Percentiles rank a stretch among this genome's conserved stretches.
Evolutionary conservation across 2,797 vertebrate species (phyloP).

Genomic region (Borostomias antarcticus): DNA sequence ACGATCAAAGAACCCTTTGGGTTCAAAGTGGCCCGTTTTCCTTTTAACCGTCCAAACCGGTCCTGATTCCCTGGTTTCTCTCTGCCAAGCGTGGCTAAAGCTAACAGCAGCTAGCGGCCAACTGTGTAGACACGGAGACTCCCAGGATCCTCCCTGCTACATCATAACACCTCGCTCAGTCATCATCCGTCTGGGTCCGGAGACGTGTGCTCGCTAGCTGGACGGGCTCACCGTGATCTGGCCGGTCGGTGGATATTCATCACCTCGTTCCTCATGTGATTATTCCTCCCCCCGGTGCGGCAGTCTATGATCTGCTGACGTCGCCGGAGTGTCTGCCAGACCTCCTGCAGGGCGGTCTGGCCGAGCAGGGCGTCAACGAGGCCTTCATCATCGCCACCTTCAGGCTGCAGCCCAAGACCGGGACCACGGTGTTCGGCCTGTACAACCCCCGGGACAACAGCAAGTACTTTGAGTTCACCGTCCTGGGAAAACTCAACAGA

Average conservation of each 20-base stretch:
- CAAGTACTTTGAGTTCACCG: conserved; percentile 95
- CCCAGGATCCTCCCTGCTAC: not conserved
- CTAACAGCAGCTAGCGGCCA: too few species aligned
- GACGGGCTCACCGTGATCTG: not conserved
- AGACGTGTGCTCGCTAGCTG: not conserved
- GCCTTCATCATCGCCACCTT: conserved; percentile 88
- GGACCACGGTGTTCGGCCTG: conserved; percentile 82
- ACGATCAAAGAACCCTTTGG: too few species aligned
- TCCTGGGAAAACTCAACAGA: conserved; percentile 94
- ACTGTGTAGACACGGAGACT: too few species aligned
- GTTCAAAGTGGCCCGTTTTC: too few species aligned
- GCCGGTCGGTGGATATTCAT: conserved; percentile 52
- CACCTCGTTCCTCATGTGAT: conserved; percentile 39
- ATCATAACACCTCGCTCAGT: not conserved
- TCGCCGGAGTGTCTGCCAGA: conserved; percentile 85
- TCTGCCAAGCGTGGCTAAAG: too few species aligned
- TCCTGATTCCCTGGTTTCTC: too few species aligned
- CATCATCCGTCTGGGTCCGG: not conserved
- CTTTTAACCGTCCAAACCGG: too few species aligned
- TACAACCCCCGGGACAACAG: conserved; percentile 89
- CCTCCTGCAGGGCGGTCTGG: conserved; percentile 84
- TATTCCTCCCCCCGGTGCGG: conserved; percentile 26
- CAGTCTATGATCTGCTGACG: conserved; percentile 94
- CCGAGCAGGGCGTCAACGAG: conserved; percentile 83
- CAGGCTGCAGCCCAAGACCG: conserved; percentile 84